A percentile compares a stretch with the other conserved stretches of the same genome.
Conservation (phyloP, 2,113 vertebrate species). For the Psilopogon haemacephalus region DNA sequence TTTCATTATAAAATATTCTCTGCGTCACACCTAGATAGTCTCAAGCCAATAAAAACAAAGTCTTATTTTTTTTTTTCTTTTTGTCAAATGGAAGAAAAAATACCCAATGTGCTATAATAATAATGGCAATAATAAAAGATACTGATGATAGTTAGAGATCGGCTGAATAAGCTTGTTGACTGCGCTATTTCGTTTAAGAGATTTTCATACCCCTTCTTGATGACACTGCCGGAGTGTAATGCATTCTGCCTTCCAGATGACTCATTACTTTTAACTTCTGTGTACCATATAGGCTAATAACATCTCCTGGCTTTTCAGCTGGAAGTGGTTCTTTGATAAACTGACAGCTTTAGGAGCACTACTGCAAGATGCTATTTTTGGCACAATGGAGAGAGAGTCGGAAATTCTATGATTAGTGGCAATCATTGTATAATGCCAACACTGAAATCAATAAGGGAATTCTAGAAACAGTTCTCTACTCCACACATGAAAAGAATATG, state of each 20-base stretch:
- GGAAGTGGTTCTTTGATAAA: not conserved
- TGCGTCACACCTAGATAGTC: not conserved
- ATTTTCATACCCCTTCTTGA: not conserved
- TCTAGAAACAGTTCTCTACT: not conserved
- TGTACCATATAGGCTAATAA: not conserved
- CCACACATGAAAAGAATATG: not conserved
- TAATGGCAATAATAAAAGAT: constrained; percentile 53
- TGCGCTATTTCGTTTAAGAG: not conserved
- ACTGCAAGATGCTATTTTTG: not conserved
- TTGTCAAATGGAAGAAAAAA: constrained; percentile 38
- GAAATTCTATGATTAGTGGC: not conserved
- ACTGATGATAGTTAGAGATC: not conserved
- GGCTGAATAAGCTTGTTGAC: not conserved
- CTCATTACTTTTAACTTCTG: not conserved
- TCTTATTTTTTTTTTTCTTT: constrained; percentile 19
- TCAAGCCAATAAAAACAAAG: constrained; percentile 53
- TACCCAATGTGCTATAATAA: constrained; percentile 9
- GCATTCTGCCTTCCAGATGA: not conserved
- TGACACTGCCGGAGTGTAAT: not conserved
- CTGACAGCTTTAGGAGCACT: not conserved
- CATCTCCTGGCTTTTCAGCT: not conserved
- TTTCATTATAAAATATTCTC: constrained; percentile 52
- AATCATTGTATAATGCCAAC: not conserved
- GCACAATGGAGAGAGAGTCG: not conserved
- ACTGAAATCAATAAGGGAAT: not conserved